Base-by-base conservation (phyloP, 2,888 invertebrate species). In the Lochmaea crataegi region DNA sequence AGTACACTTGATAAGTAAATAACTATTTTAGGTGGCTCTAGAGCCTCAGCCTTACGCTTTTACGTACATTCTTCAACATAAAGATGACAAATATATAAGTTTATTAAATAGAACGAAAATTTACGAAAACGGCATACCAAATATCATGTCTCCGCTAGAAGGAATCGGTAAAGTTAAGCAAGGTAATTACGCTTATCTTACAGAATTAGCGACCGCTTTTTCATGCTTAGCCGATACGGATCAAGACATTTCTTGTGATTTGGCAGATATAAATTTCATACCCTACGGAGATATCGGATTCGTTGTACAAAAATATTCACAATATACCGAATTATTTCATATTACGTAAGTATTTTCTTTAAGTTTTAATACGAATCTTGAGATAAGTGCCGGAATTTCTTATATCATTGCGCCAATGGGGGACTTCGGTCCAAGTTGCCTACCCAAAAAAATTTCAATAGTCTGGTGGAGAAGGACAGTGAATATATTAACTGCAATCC, bases 141-240 rank as follows among this genome's bases (percentile, higher is more conserved):
- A 78, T 56, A 78, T 81, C 74, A 65, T 76, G 53, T 51, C 74
- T 0, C 77, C 77, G 5, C 76, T 76, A 22, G 84, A 84, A 45
- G 89, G 89, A 4, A 82, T 89, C 9, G 84, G 84, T 0, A 85
- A 82, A 78, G 81, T 89, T 0, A 87, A 86, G 76, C 75, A 78
- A 1, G 89, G 88, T 85, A 89, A 88, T 1, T 90, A 86, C 75
- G 90, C 90, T 0, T 90, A 87, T 74, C 89, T 90, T 71, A 87
- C 88, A 0, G 89, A 90, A 78, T 82, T 86, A 0, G 84, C 86
- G 32, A 87, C 82, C 1, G 89, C 88, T 0, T 88, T 89, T 74
- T 83, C 82, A 0, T 71, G 80, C 7, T 82, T 85, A 61, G 81
- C 79, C 0, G 87, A 86, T 0, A 89, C 89, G 74, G 85, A 87